Evolutionary conservation across 2,797 vertebrate species (phyloP).

Genomic region (Lepidocolaptes lacrymiger): DNA sequence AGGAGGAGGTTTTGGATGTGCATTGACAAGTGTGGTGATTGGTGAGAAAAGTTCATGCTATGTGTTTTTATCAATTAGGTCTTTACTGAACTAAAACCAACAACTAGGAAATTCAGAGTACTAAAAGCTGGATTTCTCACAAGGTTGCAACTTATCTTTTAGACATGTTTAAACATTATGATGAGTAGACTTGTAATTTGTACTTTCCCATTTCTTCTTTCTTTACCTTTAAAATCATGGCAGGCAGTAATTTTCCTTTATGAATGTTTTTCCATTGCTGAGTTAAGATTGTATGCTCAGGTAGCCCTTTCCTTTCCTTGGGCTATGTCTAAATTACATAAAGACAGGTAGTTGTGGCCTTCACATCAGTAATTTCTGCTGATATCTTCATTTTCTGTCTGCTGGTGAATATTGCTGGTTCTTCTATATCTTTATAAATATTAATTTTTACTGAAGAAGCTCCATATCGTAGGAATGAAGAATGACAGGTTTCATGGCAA

Average conservation of each 20-base stretch:
- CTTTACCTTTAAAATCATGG: neutral
- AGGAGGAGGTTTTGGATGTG: neutral
- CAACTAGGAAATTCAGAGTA: neutral
- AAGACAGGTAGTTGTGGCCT: neutral
- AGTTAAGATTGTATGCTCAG: neutral
- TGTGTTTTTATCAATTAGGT: neutral
- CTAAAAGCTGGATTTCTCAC: neutral
- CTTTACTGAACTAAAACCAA: neutral
- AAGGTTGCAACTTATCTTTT: neutral
- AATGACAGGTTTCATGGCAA: neutral
- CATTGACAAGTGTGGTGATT: fast-evolving
- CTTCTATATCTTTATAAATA: neutral
- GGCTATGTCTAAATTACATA: neutral
- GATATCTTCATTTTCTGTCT: neutral
- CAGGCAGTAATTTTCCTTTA: neutral
- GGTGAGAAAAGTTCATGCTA: neutral
- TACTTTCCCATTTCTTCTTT: neutral
- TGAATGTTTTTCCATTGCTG: neutral
- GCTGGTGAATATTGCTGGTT: neutral
- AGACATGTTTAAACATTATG: neutral
- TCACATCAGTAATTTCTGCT: neutral
- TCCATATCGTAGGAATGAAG: neutral
- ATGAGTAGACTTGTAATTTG: neutral
- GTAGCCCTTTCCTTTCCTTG: neutral
- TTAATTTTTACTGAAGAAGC: neutral